A percentile compares a stretch with the other conserved stretches of the same genome.
phyloP scores from a whole-genome alignment of 2,797 vertebrate genomes.

The Gallinago solitaria region DNA sequence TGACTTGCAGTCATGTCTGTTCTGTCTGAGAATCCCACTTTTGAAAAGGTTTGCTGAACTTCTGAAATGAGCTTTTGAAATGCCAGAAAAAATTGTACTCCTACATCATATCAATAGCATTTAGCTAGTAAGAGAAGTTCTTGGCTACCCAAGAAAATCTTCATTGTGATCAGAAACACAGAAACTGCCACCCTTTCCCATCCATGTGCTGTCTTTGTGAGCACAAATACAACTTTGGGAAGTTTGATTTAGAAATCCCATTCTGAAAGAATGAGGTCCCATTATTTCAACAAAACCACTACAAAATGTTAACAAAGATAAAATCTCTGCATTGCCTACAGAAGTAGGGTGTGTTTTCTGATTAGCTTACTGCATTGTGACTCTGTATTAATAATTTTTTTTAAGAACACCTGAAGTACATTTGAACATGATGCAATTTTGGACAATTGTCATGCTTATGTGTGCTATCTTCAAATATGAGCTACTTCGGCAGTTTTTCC shows the following conservation, averaged over 20 bases:
- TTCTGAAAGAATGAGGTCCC: neutral
- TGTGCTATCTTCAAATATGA: neutral
- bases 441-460: neutral
- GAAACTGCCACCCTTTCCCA: neutral
- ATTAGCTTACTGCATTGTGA: neutral
- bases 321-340: neutral
- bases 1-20: neutral
- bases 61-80: neutral
- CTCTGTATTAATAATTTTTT: neutral
- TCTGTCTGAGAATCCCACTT: neutral
- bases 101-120: neutral
- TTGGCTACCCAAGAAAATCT: neutral
- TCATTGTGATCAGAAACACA: neutral
- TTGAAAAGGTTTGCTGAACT: neutral
- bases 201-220: neutral
- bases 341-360: neutral
- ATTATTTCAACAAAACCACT: neutral
- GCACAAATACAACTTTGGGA: neutral
- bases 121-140: neutral
- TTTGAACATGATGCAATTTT: neutral
- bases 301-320: neutral
- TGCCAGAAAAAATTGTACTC: neutral
- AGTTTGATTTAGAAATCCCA: neutral
- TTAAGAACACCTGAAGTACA: neutral
- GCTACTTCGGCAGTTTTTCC: neutral